These are phyloP conservation scores for Spea hammondii DNA, from an alignment of 2,797 vertebrate species.

Conservation along the genomic window DNA sequence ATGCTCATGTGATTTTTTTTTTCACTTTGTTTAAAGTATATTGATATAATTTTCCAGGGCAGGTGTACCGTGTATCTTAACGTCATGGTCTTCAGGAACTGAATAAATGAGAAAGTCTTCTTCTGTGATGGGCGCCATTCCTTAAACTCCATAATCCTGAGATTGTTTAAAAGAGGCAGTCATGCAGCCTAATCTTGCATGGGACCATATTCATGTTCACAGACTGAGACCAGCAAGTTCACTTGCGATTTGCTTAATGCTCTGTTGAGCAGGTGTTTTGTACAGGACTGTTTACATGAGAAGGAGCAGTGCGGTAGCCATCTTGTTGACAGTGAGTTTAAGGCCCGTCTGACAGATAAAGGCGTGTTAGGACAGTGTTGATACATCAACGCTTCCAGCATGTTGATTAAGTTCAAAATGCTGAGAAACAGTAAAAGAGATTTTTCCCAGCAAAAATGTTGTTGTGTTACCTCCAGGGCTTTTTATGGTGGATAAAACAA, in stretches of 20 bases:
- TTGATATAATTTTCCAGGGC: no score
- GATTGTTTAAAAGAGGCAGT: no score
- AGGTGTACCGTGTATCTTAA: no score
- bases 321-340: constrained; percentile 19
- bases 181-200: neutral
- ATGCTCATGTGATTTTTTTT: no score
- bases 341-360: constrained; percentile 19
- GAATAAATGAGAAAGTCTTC: no score
- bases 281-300: constrained; percentile 9
- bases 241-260: neutral
- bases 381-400: constrained; percentile 18
- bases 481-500: constrained; percentile 23
- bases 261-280: constrained; percentile 8
- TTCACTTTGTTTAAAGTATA: no score
- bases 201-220: neutral
- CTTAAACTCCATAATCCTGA: no score
- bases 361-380: constrained; percentile 36
- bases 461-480: constrained; percentile 25
- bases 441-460: constrained; percentile 34
- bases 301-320: neutral
- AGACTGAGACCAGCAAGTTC: neutral
- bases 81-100: no score
- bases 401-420: constrained; percentile 19
- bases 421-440: constrained; percentile 40
- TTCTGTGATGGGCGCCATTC: no score